Evolutionary conservation across 2,797 vertebrate species (phyloP), one percentile per base, ranked within the genome.

Genomic region (Miichthys miiuy): DNA sequence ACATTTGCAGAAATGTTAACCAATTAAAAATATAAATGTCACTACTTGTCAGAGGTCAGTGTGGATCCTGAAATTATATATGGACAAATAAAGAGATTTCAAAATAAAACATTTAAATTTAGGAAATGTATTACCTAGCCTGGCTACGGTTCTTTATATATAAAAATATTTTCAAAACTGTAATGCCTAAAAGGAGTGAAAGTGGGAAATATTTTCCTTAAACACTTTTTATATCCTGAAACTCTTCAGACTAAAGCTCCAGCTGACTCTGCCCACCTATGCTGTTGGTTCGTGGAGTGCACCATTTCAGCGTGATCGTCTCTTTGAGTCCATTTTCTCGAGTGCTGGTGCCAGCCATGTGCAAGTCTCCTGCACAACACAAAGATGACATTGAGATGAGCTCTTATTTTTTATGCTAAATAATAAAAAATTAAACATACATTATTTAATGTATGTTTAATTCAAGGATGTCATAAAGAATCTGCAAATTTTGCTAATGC

Each of bases 301-400:
- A 99, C 98, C 98, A 99, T 54, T 99, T 99, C 38, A 99, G 92
- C 0, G 98, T 99, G 34, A 99, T 95, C 0, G 98, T 99, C 86
- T 99, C 98, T 89, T 98, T 99, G 38, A 98, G 96, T 0, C 96
- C 94, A 21, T 97, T 96, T 70, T 99, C 98, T 81, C 97, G 95
- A 69, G 96, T 97, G 82, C 95, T 97, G 86, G 95, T 95, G 44
- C 97, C 94, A 0, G 92, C 74, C 72, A 97, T 97, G 62, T 96
- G 95, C 50, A 96, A 92, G 90, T 99, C 98, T 75, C 98, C 98
- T 99, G 68, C 50, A 84, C 17, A 61, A 50, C 64, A 74, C 34
- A 89, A 34, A 85, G 14, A 57, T 0, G 12, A 51, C 21, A 51
- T 1, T 34, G 34, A 34, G 7, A 23, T 0, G 0, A 58, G 14